Evolutionary conservation across 2,113 vertebrate species (phyloP).

Genomic region (Vulpes ferrilata): DNA sequence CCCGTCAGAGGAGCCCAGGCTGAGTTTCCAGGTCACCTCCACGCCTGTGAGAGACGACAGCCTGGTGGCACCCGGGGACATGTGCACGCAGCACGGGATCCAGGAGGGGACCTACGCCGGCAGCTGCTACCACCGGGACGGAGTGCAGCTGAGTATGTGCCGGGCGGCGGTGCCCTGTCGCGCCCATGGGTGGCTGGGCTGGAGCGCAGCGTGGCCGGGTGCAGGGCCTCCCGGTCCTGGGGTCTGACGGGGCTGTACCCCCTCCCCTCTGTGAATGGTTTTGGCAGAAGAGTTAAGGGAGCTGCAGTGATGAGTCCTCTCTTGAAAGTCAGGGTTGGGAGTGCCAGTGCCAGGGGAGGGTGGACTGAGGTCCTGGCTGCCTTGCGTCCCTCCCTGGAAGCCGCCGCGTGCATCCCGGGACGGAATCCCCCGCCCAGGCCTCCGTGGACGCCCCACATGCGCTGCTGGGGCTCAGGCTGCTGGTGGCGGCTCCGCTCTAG

Average conservation of each 20-base stretch:
- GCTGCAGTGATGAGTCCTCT: background rate
- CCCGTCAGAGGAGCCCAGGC: background rate
- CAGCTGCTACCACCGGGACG: constrained; percentile 93
- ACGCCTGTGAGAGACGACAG: constrained; percentile 88
- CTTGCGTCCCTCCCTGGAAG: background rate
- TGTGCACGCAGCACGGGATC: constrained; percentile 64
- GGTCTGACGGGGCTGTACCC: too few relatives aligned
- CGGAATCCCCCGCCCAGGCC: background rate
- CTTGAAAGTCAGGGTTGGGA: background rate
- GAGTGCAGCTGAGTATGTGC: constrained; percentile 92
- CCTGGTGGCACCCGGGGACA: background rate
- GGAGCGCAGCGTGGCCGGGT: accelerated
- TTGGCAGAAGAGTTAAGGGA: background rate
- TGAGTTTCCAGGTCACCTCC: constrained; percentile 89
- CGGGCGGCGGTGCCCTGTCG: background rate
- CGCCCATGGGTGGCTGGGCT: accelerated
- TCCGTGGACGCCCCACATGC: accelerated
- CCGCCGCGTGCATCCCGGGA: accelerated
- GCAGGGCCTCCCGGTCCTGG: background rate
- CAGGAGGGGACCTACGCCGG: constrained; percentile 91
- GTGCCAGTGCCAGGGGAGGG: accelerated
- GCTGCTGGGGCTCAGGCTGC: background rate
- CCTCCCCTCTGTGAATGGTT: background rate
- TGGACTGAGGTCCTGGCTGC: background rate
- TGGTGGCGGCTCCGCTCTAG: too few relatives aligned